Evolutionary conservation across 2,113 vertebrate genomes (phyloP).

Genomic region (Pan paniscus): DNA sequence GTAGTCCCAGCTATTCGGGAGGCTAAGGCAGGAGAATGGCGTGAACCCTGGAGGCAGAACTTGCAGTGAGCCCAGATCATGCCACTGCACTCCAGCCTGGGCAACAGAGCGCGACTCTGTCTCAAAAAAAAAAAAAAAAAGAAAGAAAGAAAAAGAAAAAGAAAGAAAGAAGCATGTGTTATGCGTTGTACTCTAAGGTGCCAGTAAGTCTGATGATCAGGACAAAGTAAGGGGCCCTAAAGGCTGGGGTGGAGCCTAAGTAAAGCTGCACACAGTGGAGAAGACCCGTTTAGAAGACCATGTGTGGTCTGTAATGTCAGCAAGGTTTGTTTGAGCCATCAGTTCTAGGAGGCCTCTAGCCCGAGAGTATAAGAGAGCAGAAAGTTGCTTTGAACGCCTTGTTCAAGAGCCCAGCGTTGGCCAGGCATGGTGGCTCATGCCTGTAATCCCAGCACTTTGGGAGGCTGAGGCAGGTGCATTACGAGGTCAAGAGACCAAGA

Average conservation of each 20-base stretch:
- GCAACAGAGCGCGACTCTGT: rapidly evolving
- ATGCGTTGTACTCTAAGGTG: not conserved
- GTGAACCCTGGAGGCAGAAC: no score
- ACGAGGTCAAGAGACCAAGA: no score
- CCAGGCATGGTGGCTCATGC: rapidly evolving
- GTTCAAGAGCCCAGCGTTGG: no score
- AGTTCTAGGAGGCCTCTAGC: not conserved
- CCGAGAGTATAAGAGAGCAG: not conserved
- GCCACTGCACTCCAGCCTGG: no score
- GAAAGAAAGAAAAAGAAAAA: no score
- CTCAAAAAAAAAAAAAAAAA: no score
- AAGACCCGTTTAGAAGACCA: no score
- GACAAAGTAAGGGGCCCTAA: not conserved
- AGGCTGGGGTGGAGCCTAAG: not conserved
- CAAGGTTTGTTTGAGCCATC: not conserved
- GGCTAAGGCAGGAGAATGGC: no score
- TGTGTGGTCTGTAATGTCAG: not conserved
- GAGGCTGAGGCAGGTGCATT: rapidly evolving
- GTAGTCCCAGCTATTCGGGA: no score
- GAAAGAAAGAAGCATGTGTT: not conserved
- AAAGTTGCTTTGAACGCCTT: not conserved
- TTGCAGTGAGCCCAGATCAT: no score
- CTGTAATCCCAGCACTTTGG: no score
- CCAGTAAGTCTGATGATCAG: not conserved
- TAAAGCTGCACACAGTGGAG: not conserved